Percentiles rank a stretch among this genome's conserved stretches.
These are phyloP conservation scores for Noctua janthina DNA, from an alignment of 2,888 invertebrate genomes.

Conservation along the genomic window DNA sequence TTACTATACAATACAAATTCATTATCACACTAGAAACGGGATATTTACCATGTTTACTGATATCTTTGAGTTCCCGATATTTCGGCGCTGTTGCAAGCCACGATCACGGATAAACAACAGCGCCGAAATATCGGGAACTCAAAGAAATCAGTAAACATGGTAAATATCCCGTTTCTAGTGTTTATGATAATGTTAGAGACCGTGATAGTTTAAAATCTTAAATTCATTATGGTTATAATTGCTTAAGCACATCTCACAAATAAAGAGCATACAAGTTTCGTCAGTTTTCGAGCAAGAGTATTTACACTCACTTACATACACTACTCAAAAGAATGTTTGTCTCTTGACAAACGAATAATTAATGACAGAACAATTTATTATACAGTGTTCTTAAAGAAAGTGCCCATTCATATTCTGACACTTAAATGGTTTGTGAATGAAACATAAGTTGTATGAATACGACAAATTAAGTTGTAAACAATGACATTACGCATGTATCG, in stretches of 20 bases:
- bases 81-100: no score
- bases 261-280: slow-evolving; percentile 55
- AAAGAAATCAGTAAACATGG: no score
- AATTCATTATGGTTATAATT: slow-evolving; percentile 56
- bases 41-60: no score
- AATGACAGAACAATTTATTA: slow-evolving; percentile 70
- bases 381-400: slow-evolving; percentile 66
- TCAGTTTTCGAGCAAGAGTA: slow-evolving; percentile 61
- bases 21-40: slow-evolving; percentile 5
- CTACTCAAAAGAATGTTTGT: slow-evolving; percentile 69
- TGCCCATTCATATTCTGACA: slow-evolving; percentile 68
- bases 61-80: no score
- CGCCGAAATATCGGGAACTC: no score
- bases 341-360: slow-evolving; percentile 76
- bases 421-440: slow-evolving; percentile 63
- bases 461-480: slow-evolving; percentile 49
- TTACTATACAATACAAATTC: slow-evolving; percentile 53
- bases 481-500: slow-evolving; percentile 38
- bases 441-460: slow-evolving; percentile 53
- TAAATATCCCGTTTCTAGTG: no score
- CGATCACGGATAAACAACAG: no score
- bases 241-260: slow-evolving; percentile 45
- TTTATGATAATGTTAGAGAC: no score
- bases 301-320: slow-evolving; percentile 69
- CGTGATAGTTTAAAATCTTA: not conserved